Evolutionary conservation across 2,113 vertebrate genomes (phyloP).

Genomic region (Ovis aries): DNA sequence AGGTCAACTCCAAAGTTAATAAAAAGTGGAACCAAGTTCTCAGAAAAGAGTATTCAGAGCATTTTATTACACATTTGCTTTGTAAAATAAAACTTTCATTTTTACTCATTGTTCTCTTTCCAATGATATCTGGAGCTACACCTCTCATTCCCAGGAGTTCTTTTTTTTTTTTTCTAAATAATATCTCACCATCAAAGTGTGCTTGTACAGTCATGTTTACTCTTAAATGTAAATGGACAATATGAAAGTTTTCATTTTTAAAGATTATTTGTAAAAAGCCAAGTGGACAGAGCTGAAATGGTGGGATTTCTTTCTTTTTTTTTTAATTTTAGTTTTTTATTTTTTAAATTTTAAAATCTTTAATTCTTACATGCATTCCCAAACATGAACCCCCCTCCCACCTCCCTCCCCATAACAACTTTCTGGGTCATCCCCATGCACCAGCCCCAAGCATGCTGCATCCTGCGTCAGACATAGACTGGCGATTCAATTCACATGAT

Average conservation of each 20-base stretch:
- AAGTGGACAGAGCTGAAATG: background rate
- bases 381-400: too few relatives aligned
- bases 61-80: background rate
- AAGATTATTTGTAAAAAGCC: background rate
- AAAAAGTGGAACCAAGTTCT: background rate
- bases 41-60: background rate
- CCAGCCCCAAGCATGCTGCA: too few relatives aligned
- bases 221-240: background rate
- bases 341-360: too few relatives aligned
- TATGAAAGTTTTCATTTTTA: background rate
- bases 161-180: background rate
- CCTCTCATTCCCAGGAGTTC: background rate
- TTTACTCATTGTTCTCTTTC: background rate
- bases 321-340: too few relatives aligned
- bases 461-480: too few relatives aligned
- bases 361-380: too few relatives aligned
- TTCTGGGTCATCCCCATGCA: too few relatives aligned
- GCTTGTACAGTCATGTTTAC: background rate
- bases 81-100: slow-evolving; percentile 2
- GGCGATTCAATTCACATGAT: too few relatives aligned
- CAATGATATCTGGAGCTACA: background rate
- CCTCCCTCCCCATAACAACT: too few relatives aligned
- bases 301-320: background rate
- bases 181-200: background rate
- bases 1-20: background rate